A percentile compares a stretch with the other conserved stretches of the same genome.
These are phyloP conservation scores for Epiblema foenella DNA, from an alignment of 2,888 invertebrate genomes.

Conservation along the genomic window DNA sequence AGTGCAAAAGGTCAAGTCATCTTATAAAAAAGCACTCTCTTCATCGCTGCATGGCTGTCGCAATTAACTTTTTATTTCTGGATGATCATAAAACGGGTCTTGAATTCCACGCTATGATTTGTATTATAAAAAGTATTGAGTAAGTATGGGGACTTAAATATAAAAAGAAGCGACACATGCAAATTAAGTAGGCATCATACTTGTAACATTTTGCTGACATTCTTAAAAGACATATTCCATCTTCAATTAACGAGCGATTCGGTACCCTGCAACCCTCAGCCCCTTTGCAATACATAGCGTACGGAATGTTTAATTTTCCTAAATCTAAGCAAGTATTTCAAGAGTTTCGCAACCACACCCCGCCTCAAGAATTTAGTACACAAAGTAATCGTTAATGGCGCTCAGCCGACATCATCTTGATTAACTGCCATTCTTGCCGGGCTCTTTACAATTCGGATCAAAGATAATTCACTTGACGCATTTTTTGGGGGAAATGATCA, in stretches of 20 bases:
- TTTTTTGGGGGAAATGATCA: conserved; percentile 20
- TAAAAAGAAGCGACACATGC: too few species aligned
- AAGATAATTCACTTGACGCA: conserved; percentile 32
- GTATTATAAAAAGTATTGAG: neutral
- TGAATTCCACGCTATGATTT: neutral
- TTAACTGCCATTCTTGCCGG: conserved; percentile 42
- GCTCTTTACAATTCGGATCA: conserved; percentile 32
- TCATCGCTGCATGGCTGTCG: conserved; percentile 10
- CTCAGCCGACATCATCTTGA: conserved; percentile 42
- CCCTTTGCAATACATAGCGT: too few species aligned
- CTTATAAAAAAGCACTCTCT: conserved; percentile 28
- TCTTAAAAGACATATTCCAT: neutral
- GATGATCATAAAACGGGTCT: conserved; percentile 11
- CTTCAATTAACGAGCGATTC: too few species aligned
- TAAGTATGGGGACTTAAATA: too few species aligned
- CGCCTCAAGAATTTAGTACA: conserved; percentile 40
- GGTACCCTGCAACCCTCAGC: too few species aligned
- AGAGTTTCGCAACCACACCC: conserved; percentile 32
- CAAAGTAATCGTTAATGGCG: conserved; percentile 43
- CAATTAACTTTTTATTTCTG: conserved; percentile 22
- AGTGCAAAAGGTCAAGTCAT: conserved; percentile 35
- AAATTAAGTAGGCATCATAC: too few species aligned
- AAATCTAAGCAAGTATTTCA: conserved; percentile 35
- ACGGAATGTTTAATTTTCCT: conserved; percentile 17
- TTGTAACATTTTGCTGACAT: neutral